Conservation (phyloP, 2,113 vertebrate species). For the Oenanthe melanoleuca region DNA sequence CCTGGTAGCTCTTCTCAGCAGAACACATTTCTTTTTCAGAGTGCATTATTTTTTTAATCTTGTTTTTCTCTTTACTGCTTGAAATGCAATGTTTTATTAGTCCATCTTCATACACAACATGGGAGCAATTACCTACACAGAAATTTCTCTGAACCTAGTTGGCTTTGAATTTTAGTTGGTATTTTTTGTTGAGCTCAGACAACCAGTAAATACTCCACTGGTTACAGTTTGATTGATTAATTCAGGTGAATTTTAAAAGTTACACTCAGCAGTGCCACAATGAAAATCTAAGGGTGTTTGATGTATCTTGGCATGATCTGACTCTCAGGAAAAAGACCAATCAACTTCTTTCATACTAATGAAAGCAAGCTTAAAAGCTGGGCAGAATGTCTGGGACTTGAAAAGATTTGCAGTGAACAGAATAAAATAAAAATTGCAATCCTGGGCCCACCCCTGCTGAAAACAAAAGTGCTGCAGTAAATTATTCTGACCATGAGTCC, state of each 20-base stretch:
- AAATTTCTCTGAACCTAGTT: not conserved
- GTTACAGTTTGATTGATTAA: not conserved
- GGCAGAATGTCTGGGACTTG: not conserved
- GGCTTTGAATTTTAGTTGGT: not conserved
- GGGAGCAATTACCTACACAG: not conserved
- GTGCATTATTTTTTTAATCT: not conserved
- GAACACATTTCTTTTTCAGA: not conserved
- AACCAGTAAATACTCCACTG: not conserved
- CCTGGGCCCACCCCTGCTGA: not conserved
- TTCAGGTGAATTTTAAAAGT: not conserved
- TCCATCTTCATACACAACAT: not conserved
- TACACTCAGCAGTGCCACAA: not conserved
- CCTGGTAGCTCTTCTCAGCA: not conserved
- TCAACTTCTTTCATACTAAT: not conserved
- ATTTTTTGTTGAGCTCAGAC: not conserved
- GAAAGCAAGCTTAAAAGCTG: not conserved
- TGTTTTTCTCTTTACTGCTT: not conserved
- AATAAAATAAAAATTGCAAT: not conserved
- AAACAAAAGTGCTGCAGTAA: not conserved
- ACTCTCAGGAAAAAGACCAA: not conserved
- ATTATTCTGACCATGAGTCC: accelerated
- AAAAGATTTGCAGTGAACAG: not conserved
- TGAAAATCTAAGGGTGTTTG: not conserved
- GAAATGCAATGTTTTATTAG: not conserved
- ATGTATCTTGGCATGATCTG: not conserved